phyloP scores from a whole-genome alignment of 2,797 vertebrate species.

The Myotis findleyi region DNA sequence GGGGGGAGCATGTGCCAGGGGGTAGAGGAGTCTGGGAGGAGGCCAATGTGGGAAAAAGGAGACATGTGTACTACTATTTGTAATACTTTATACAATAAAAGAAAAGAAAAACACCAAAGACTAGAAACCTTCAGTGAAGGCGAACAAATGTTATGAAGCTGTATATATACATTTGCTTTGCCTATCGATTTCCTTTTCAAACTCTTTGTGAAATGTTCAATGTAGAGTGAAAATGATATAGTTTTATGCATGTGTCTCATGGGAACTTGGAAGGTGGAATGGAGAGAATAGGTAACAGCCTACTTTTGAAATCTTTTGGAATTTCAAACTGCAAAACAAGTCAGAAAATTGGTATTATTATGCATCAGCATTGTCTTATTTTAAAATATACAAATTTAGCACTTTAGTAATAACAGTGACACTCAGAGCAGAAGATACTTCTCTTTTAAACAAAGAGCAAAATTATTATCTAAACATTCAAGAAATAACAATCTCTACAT shows the following conservation, averaged over 20 bases:
- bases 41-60: too few relatives aligned
- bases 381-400: not conserved
- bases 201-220: not conserved
- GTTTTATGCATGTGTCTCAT: not conserved
- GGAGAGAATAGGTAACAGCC: not conserved
- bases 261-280: not conserved
- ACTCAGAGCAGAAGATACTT: not conserved
- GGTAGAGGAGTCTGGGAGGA: too few relatives aligned
- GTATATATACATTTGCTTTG: not conserved
- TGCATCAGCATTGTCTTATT: not conserved
- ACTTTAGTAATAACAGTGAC: not conserved
- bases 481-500: not conserved
- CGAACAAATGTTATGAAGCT: not conserved
- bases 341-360: not conserved
- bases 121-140: not conserved
- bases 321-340: not conserved
- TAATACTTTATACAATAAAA: too few relatives aligned
- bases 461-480: slow-evolving; percentile 1
- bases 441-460: slow-evolving; percentile 14
- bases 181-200: not conserved
- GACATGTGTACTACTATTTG: too few relatives aligned
- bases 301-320: not conserved
- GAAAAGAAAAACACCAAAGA: not conserved
- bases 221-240: not conserved
- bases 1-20: too few relatives aligned